phyloP scores from a whole-genome alignment of 1,140 invertebrate species.

The Ooceraea biroi region DNA sequence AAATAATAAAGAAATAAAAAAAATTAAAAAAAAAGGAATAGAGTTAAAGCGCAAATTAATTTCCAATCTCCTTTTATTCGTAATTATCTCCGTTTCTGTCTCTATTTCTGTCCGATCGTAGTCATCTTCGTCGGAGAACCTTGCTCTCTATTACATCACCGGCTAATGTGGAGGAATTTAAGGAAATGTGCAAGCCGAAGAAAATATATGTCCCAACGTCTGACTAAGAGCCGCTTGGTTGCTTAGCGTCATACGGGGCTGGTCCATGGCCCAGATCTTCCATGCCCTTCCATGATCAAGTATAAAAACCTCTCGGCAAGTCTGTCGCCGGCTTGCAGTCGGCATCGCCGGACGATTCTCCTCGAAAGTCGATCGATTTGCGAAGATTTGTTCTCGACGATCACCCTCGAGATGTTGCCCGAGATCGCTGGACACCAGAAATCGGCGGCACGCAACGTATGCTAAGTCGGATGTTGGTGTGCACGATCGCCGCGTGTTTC shows the following conservation, averaged over 20 bases:
- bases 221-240: conserved; percentile 74
- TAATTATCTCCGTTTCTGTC: neutral
- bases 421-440: neutral
- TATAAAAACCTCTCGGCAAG: conserved; percentile 80
- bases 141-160: conserved; percentile 81
- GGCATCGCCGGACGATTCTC: neutral
- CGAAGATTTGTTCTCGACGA: neutral
- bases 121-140: conserved; percentile 70
- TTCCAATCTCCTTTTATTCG: neutral
- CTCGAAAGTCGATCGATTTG: neutral
- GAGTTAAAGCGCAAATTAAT: too few relatives aligned
- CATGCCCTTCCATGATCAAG: conserved; percentile 79
- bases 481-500: conserved; percentile 74
- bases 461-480: conserved; percentile 69
- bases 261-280: conserved; percentile 84
- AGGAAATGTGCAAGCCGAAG: conserved; percentile 71
- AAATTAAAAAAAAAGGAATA: too few relatives aligned
- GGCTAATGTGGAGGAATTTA: conserved; percentile 68
- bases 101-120: neutral
- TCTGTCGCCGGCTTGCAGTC: conserved; percentile 75
- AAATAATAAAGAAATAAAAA: neutral
- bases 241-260: conserved; percentile 50
- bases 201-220: conserved; percentile 63
- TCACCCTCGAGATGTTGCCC: neutral
- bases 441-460: neutral